These are phyloP conservation scores for Sebastes iracundus DNA, from an alignment of 2,797 vertebrate genomes.

Conservation along the genomic window DNA sequence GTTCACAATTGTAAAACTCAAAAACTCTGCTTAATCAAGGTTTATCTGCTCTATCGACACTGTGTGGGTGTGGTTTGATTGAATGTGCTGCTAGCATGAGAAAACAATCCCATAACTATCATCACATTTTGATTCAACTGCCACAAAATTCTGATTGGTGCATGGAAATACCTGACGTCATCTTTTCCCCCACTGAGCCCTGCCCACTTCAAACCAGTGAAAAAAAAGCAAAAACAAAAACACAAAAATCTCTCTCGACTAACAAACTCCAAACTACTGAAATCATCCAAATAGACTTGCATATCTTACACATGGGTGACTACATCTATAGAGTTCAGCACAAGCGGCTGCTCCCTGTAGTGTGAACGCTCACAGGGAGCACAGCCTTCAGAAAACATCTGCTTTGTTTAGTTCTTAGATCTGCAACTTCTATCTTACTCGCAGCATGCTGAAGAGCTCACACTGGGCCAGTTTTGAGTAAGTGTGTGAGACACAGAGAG, in stretches of 20 bases:
- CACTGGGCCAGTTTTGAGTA: conserved; percentile 14
- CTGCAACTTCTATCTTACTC: conserved; percentile 11
- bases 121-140: background rate
- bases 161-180: background rate
- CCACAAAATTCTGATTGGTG: background rate
- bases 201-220: background rate
- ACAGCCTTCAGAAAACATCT: conserved; percentile 39
- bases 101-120: background rate
- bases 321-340: conserved; percentile 3
- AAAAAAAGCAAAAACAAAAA: background rate
- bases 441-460: conserved; percentile 20
- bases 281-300: background rate
- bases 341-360: conserved; percentile 5
- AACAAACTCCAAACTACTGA: background rate
- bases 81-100: background rate
- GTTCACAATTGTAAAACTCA: background rate
- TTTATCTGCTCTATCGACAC: background rate
- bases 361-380: conserved; percentile 4
- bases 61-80: background rate
- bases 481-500: background rate
- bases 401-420: conserved; percentile 31
- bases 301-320: conserved; percentile 11
- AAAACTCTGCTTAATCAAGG: background rate
- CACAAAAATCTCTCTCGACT: background rate
- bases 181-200: background rate